phyloP scores from a whole-genome alignment of 2,113 vertebrate genomes.

The Numida meleagris region DNA sequence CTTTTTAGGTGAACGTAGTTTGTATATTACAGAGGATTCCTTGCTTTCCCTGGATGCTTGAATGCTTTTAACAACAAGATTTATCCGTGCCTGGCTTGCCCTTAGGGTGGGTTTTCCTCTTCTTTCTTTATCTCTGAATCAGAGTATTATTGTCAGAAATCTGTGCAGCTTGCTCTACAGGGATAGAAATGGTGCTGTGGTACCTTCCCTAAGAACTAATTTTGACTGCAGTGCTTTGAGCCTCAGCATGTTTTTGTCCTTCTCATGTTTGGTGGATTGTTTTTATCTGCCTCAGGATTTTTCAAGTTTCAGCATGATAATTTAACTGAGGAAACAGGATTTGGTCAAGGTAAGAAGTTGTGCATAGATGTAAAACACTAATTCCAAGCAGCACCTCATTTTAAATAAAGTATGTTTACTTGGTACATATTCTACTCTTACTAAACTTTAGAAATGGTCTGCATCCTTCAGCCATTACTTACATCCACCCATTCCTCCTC shows the following conservation, averaged over 20 bases:
- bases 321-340: background rate
- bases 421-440: background rate
- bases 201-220: background rate
- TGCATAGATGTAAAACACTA: background rate
- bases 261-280: background rate
- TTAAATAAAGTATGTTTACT: background rate
- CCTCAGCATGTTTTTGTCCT: rapidly evolving
- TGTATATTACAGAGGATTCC: background rate
- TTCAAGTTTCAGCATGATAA: background rate
- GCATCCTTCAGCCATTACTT: background rate
- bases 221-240: background rate
- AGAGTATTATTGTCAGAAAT: background rate
- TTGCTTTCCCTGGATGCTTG: background rate
- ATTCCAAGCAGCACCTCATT: background rate
- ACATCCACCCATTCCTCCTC: background rate
- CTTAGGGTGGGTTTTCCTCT: background rate
- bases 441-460: background rate
- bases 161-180: background rate
- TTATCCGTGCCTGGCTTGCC: background rate
- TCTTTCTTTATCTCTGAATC: background rate
- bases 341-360: background rate
- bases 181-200: background rate
- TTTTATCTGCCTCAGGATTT: background rate
- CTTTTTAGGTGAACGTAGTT: background rate
- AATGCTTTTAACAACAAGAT: background rate